These are phyloP conservation scores for Nylanderia fulva DNA, from an alignment of 1,140 invertebrate genomes.

Conservation along the genomic window DNA sequence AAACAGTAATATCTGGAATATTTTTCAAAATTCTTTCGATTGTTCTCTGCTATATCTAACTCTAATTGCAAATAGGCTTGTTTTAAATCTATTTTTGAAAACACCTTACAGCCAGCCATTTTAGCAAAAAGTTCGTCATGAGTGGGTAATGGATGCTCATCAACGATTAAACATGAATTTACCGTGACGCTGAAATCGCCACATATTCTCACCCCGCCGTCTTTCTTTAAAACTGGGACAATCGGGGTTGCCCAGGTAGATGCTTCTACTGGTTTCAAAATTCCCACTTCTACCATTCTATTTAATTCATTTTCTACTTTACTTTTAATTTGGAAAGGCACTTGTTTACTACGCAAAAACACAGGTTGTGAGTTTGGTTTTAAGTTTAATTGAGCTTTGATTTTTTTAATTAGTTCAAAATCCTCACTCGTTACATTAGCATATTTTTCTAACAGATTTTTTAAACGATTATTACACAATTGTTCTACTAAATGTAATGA, in stretches of 20 bases:
- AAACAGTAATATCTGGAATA: no score
- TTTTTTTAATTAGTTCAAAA: not conserved
- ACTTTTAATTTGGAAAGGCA: not conserved
- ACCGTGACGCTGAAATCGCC: not conserved
- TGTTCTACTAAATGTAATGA: not conserved
- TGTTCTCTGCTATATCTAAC: no score
- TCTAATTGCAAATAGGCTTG: not conserved
- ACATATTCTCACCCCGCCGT: not conserved
- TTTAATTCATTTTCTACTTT: slow-evolving; percentile 6
- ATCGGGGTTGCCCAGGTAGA: not conserved
- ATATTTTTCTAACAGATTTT: not conserved
- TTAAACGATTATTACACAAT: not conserved
- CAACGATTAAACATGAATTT: not conserved
- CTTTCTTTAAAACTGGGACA: not conserved
- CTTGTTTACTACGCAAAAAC: not conserved
- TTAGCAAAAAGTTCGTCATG: not conserved
- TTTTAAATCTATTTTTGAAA: not conserved
- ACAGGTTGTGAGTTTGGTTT: not conserved
- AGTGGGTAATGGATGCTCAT: not conserved
- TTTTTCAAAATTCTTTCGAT: no score
- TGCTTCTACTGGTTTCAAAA: not conserved
- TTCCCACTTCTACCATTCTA: not conserved
- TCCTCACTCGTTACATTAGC: not conserved
- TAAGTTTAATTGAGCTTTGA: not conserved
- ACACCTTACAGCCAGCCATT: not conserved